Evolutionary conservation across 2,113 vertebrate genomes (phyloP), one percentile per base, ranked within the genome.

Genomic region (Oxyura jamaicensis): DNA sequence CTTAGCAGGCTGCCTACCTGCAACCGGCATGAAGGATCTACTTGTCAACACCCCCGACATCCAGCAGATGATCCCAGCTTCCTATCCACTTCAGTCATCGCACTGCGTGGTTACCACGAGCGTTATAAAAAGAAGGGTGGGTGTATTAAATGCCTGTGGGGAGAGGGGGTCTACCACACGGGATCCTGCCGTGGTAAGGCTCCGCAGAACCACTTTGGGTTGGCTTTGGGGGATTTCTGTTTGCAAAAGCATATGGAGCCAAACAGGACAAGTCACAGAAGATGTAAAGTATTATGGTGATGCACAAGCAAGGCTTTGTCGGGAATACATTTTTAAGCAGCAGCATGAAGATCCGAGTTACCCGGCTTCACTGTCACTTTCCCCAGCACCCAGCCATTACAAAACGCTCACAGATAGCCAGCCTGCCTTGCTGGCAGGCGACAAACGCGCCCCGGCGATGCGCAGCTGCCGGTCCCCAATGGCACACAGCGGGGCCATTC

Each of bases 281-380:
- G 69, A 74, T 10, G 18, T 18, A 56, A 83, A 93, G 41, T 29
- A 12, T 13, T 35, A 50, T 35, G 48, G 58, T 79, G 44, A 8
- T 72, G 90, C 94, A 91, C 72, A 90, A 83, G 80, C 73, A 75
- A 68, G 59, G 81, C 50, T 72, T 71, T 31, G 55, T 29, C 84
- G 8, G 23, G 75, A 62, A 77, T 1, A 52, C 44, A 10, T 62
- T 79, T 83, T 72, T 31, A 75, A 84, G 77, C 73, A 60, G 79
- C 72, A 68, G 1, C 62, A 55, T 6, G 56, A 56, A 77, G 58
- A 88, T 39, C 8, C 9, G 56, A 71, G 50, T 46, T 14, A 3
- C 31, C 9, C 46, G 5, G 13, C 76, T 85, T 29, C 63, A 44
- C 22, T 7, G 72, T 2, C 79, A 11, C 84, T 84, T n/a, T 19